These are phyloP conservation scores for Drosophila dunni DNA, from an alignment of 1,140 invertebrate genomes.

Conservation along the genomic window DNA sequence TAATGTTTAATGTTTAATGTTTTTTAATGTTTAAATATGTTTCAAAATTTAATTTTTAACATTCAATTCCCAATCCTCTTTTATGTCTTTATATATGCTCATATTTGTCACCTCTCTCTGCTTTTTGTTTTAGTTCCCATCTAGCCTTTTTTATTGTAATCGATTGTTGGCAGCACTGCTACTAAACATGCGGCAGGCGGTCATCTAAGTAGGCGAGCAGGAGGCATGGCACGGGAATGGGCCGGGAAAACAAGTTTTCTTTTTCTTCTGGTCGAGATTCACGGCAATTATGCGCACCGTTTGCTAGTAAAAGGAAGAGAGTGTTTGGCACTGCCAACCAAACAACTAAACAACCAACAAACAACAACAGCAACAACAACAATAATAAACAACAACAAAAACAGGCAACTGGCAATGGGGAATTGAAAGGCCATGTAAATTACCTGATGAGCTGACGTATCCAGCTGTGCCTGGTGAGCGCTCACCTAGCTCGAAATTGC, in stretches of 20 bases:
- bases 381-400: slow-evolving; percentile 13
- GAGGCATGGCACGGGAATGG: slow-evolving; percentile 15
- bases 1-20: too few species aligned
- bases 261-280: slow-evolving; percentile 73
- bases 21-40: too few species aligned
- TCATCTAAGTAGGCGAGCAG: slow-evolving; percentile 17
- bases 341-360: neutral
- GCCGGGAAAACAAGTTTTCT: slow-evolving; percentile 40
- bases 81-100: too few species aligned
- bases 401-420: slow-evolving; percentile 46
- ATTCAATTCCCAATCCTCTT: too few species aligned
- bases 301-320: slow-evolving; percentile 80
- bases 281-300: slow-evolving; percentile 77
- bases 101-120: too few species aligned
- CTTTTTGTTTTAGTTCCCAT: too few species aligned
- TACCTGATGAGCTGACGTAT: slow-evolving; percentile 71
- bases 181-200: slow-evolving; percentile 23
- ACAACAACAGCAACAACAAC: neutral
- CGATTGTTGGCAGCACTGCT: too few species aligned
- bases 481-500: slow-evolving; percentile 51
- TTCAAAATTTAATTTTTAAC: too few species aligned
- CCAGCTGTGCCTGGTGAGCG: slow-evolving; percentile 66
- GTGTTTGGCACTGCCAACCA: slow-evolving; percentile 62
- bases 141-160: too few species aligned
- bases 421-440: slow-evolving; percentile 81